Evolutionary conservation across 2,797 vertebrate species (phyloP), one percentile per base, ranked within the genome.

Genomic region (Hozukius guyotensis): DNA sequence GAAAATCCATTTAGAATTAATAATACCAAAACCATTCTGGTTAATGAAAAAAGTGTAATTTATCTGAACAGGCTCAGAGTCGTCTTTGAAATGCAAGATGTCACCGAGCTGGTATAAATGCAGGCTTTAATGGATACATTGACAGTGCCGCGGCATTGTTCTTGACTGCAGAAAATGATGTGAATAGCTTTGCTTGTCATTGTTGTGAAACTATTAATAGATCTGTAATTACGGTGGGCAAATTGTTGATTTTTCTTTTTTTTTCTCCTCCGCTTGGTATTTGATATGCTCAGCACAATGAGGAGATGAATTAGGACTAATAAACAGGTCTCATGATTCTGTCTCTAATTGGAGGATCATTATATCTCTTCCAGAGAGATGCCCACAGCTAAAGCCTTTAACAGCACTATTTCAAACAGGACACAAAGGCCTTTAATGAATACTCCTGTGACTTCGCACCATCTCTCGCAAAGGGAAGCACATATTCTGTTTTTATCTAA

Each of bases 181-280:
- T 92, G 86, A 95, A 95, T 91, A 90, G 91, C 86, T 88, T 68
- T 80, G 72, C 91, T 91, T 92, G 91, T 95, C 94, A 95, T 91
- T 95, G 94, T 95, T 95, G 92, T 87, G 91, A 92, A 94, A 94
- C 93, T 94, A 96, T 95, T 94, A 96, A 96, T 94, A 95, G 88
- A 96, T 94, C 88, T 92, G 91, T 95, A 96, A 95, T 96, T 96
- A 96, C 87, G 81, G 83, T 93, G 69, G 73, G 88, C 80, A 93
- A 94, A 94, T 93, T 92, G 93, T 94, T 91, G 94, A 88, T 65
- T 65, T 65, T 91, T 52, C 49, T 52, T 92, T 89, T 88, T 88
- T 79, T 91, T 83, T 85, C 46, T 90, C 69, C 83, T 88, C 92
- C 78, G 3, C 46, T 78, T 90, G 85, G 89, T 93, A 92, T 94